Conservation (phyloP, 2,797 vertebrate species). For the Microctenopoma steveboyesi region DNA sequence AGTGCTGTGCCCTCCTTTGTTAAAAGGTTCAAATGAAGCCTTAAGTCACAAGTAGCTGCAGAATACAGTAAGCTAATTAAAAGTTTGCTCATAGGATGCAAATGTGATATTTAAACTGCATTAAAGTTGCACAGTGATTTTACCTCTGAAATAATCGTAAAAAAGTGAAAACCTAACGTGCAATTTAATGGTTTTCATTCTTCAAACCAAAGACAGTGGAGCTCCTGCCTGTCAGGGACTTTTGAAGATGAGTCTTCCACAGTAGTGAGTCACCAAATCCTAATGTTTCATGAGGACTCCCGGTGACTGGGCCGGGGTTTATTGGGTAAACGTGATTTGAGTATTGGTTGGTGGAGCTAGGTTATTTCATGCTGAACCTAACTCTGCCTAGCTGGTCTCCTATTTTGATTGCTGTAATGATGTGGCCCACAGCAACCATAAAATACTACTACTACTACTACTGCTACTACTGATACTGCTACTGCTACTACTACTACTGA, state of each 20-base stretch:
- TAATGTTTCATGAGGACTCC: constrained; percentile 30
- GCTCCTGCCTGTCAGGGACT: constrained; percentile 7
- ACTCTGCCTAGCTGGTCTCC: not conserved
- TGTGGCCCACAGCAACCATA: too few species aligned
- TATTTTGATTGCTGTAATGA: constrained; percentile 10
- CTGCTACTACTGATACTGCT: too few species aligned
- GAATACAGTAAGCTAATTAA: constrained; percentile 39
- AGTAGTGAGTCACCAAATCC: constrained; percentile 14
- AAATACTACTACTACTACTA: too few species aligned
- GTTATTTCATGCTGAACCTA: constrained; percentile 12
- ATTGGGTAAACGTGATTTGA: constrained; percentile 31
- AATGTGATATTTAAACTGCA: not conserved
- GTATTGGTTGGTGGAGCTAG: constrained; percentile 21
- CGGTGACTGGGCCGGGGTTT: constrained; percentile 6
- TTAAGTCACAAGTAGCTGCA: constrained; percentile 12
- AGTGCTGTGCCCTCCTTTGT: constrained; percentile 16
- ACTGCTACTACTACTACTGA: too few species aligned
- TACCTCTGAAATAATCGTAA: too few species aligned
- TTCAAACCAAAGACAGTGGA: constrained; percentile 2
- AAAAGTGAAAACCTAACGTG: not conserved
- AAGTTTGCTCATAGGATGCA: constrained; percentile 23
- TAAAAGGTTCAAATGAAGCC: constrained; percentile 36
- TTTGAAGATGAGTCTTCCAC: constrained; percentile 19
- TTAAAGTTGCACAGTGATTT: not conserved
- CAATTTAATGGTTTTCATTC: not conserved